phyloP scores from a whole-genome alignment of 1,140 invertebrate species.

The Lasioglossum baleicum region DNA sequence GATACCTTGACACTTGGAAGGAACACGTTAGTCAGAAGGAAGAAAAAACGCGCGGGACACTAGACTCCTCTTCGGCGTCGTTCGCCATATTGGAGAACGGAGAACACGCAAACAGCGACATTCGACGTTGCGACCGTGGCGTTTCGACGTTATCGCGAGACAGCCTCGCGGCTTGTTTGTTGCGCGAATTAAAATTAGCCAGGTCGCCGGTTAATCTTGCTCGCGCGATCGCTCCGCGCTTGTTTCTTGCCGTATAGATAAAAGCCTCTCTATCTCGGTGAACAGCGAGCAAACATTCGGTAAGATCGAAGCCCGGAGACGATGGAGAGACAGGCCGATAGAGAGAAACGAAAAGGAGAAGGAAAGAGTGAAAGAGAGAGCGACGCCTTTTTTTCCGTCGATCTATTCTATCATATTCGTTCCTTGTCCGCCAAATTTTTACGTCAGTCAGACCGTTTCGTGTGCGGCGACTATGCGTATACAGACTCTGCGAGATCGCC shows the following conservation, averaged over 20 bases:
- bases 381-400: no score
- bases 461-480: no score
- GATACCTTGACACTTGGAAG: no score
- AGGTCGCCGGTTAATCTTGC: conserved; percentile 57
- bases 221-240: conserved; percentile 42
- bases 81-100: conserved; percentile 37
- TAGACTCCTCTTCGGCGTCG: conserved; percentile 18
- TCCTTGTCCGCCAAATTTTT: no score
- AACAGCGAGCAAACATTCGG: conserved; percentile 15
- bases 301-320: not conserved
- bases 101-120: no score
- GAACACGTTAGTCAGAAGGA: not conserved
- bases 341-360: no score
- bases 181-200: conserved; percentile 67
- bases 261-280: conserved; percentile 20
- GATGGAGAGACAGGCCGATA: no score
- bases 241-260: conserved; percentile 47
- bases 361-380: no score
- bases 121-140: no score
- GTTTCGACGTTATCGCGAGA: conserved; percentile 24
- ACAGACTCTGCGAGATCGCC: no score
- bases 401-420: no score
- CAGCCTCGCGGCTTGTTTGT: conserved; percentile 50
- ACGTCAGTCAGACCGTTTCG: no score
- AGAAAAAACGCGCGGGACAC: not conserved